Base-by-base conservation (phyloP, 2,888 invertebrate genomes). In the Zygothrica quintamaculata region DNA sequence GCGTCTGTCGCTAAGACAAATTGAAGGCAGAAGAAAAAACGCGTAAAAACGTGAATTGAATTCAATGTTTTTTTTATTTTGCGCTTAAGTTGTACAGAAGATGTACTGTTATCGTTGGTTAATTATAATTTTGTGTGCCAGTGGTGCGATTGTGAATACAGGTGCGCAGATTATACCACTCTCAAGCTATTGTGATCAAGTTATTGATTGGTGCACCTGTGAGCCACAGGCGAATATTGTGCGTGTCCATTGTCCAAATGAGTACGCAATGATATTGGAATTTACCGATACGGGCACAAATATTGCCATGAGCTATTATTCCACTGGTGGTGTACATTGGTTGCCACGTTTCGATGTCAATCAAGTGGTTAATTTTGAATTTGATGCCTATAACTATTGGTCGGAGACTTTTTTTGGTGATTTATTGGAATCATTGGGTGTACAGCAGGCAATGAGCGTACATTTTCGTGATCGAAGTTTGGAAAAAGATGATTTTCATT, bases 371-470 rank as follows among this genome's bases (percentile, higher is more conserved):
- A 65, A 66, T 42, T 76, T 87, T 18, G 85, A 87, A 42, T 81
- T 82, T 22, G 87, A 82, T 22, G 82, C 82, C 0, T 87, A 82
- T 29, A 60, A 42, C 33, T 82, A 67, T 48, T 82, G 82, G 82
- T 65, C 76, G 16, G 60, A 65, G 8, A 44, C 67, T 0, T 84
- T 87, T n/a, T 58, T 87, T 1, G 12, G 25, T 0, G 74, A 84
- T 2, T 34, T 82, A 3, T 18, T 87, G n/a, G 7, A 50, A 3
- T 29, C 56, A 0, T 11, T 82, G 3, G 87, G 74, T 0, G 72
- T 87, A 11, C 9, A 36, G 13, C 43, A 70, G 16, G 74, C 84
- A 26, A 11, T 52, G 2, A 42, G 40, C 3, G 61, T 82, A 1
- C 46, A 78, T n/a, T 76, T 82, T 34, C 81, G 74, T 0, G 82